Evolutionary conservation across 2,888 invertebrate genomes (phyloP).

Genomic region (Pandemis corylana): DNA sequence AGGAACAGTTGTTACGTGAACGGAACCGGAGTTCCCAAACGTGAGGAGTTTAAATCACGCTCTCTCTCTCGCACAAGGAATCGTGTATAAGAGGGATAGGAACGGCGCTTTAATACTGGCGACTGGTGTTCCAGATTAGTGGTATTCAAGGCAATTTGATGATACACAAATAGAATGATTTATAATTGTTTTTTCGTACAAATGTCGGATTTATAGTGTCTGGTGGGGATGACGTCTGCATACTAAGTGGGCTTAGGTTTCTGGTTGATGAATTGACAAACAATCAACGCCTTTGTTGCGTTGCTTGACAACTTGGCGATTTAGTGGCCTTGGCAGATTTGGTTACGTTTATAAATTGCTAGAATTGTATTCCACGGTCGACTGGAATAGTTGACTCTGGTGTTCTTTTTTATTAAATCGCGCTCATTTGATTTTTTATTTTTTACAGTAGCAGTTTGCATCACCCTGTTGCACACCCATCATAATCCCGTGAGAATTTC

Average conservation of each 20-base stretch:
- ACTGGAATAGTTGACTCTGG: too few species aligned
- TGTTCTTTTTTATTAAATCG: too few species aligned
- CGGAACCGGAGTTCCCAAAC: constrained; percentile 56
- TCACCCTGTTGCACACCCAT: too few species aligned
- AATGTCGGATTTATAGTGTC: constrained; percentile 47
- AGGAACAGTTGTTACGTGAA: constrained; percentile 71
- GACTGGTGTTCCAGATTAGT: constrained; percentile 59
- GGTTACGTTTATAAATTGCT: too few species aligned
- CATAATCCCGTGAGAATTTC: too few species aligned
- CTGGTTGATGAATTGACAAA: constrained; percentile 6
- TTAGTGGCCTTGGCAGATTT: background rate
- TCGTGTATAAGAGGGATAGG: background rate
- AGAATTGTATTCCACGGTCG: too few species aligned
- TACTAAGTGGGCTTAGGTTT: constrained; percentile 6
- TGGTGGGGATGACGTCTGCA: constrained; percentile 16
- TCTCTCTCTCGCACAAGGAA: background rate
- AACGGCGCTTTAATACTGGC: background rate
- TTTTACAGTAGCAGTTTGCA: too few species aligned
- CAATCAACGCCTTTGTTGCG: constrained; percentile 8
- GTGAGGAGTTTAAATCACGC: background rate
- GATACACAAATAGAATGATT: constrained; percentile 58
- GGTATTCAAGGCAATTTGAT: constrained; percentile 68
- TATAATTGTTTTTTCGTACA: constrained; percentile 47
- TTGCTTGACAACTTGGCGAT: background rate
- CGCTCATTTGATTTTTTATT: too few species aligned